Evolutionary conservation across 2,888 invertebrate genomes (phyloP), one percentile per base, ranked within the genome.

Genomic region (Dorcus hopei): DNA sequence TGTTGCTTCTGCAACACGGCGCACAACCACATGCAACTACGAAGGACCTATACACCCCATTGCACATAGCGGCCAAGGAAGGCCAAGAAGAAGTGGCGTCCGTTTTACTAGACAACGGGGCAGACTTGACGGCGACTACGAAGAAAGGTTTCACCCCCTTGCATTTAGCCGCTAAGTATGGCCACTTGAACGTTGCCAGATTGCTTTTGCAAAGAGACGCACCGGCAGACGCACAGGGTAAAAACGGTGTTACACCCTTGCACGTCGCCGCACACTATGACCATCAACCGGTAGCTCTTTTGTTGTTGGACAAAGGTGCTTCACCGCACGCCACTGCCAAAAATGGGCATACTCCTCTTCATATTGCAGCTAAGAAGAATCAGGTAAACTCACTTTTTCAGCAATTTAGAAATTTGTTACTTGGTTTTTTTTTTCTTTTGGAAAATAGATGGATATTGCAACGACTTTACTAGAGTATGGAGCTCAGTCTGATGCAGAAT

Each of bases 251-350:
- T 49, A 96, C 97, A 0, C 96, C 98, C 5, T 81, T 99, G 49
- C 97, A 98, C 75, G 93, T 99, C 75, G 97, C 98, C 55, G 92
- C 95, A 3, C 98, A 99, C 77, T 99, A 99, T 76, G 95, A 97
- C 75, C 92, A 96, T 75, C 90, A 93, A 53, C 89, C 91, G 69
- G 93, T 97, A 38, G 96, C 95, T 2, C 83, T 94, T 65, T 81
- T 97, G 61, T 81, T 98, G 19, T 80, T 98, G 59, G 95, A 97
- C 72, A 93, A 91, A 81, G 94, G 95, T 66, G 97, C 97, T 14
- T 93, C 93, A 0, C 95, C 97, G 0, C 93, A 96, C 77, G 89
- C 94, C 57, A 85, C 91, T 66, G 97, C 98, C 49, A 97, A 97
- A 84, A 99, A 99, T 80, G 98, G 97, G 3, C 97, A 98, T 77